Conservation (phyloP, 2,888 invertebrate genomes). For the Sarcophaga subvicina region DNA sequence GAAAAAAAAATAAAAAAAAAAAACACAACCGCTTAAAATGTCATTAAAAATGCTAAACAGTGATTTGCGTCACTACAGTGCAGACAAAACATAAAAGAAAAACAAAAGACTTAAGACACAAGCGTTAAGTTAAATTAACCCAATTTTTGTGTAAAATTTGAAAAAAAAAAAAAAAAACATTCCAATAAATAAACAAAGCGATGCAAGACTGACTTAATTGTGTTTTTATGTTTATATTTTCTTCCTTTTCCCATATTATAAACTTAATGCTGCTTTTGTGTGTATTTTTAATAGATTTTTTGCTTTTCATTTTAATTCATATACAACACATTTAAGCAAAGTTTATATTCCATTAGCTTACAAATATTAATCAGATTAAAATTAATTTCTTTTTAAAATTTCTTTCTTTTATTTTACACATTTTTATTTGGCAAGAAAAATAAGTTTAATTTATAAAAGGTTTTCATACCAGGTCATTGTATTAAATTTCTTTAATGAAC, state of each 20-base stretch:
- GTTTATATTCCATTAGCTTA: too few species aligned
- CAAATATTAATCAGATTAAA: too few species aligned
- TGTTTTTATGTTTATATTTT: not conserved
- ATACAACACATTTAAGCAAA: too few species aligned
- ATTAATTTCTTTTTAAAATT: too few species aligned
- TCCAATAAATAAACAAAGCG: constrained; percentile 44
- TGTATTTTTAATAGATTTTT: not conserved
- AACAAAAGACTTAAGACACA: constrained; percentile 56
- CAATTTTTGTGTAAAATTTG: constrained; percentile 7
- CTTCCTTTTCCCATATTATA: not conserved
- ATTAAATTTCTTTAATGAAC: too few species aligned
- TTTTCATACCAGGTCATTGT: too few species aligned
- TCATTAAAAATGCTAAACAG: constrained; percentile 22
- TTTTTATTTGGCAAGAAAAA: too few species aligned
- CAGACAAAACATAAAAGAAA: not conserved
- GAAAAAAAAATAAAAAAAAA: constrained; percentile 14
- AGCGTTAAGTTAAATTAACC: constrained; percentile 12
- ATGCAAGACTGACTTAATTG: constrained; percentile 46
- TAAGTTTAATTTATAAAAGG: too few species aligned
- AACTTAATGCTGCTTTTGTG: constrained; percentile 29
- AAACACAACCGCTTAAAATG: not conserved
- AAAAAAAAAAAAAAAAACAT: constrained; percentile 4
- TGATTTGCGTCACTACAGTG: not conserved
- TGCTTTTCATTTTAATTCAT: too few species aligned
- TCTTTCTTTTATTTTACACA: too few species aligned